These are phyloP conservation scores for Lasioglossum figueresi DNA, from an alignment of 2,888 invertebrate species.

Conservation along the genomic window DNA sequence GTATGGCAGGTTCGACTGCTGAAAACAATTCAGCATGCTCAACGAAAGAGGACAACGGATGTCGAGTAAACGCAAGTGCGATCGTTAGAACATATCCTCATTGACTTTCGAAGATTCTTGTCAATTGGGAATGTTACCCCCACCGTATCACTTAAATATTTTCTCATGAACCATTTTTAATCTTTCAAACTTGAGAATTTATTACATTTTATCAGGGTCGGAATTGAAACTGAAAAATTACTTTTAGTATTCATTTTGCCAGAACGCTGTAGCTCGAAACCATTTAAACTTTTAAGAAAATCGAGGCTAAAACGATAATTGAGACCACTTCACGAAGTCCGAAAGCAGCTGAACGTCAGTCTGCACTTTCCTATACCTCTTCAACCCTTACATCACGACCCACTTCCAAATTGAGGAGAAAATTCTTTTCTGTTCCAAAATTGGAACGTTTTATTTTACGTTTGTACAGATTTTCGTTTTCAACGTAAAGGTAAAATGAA, in stretches of 20 bases:
- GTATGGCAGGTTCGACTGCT: slow-evolving; percentile 65
- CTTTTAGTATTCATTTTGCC: not conserved
- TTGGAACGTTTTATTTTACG: not conserved
- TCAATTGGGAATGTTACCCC: not conserved
- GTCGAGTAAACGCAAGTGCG: slow-evolving; percentile 22
- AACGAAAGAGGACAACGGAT: slow-evolving; percentile 44
- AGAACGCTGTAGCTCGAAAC: not conserved
- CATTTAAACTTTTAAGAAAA: not conserved
- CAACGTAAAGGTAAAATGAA: not conserved
- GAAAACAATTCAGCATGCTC: slow-evolving; percentile 48
- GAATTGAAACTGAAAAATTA: not conserved
- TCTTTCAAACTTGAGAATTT: not conserved
- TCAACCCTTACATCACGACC: not conserved
- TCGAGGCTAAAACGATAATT: not conserved
- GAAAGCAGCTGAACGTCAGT: not conserved
- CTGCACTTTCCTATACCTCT: not conserved
- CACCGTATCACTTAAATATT: not conserved
- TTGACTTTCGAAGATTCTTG: slow-evolving; percentile 10
- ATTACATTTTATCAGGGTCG: not conserved
- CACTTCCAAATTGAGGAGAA: not conserved
- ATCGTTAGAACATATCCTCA: slow-evolving; percentile 29
- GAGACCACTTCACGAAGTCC: not conserved
- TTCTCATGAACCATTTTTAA: not conserved
- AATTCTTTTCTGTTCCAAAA: not conserved
- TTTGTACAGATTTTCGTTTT: not conserved